Base-by-base conservation (phyloP, 2,888 invertebrate genomes). In the Cataglyphis rosenhaueri region DNA sequence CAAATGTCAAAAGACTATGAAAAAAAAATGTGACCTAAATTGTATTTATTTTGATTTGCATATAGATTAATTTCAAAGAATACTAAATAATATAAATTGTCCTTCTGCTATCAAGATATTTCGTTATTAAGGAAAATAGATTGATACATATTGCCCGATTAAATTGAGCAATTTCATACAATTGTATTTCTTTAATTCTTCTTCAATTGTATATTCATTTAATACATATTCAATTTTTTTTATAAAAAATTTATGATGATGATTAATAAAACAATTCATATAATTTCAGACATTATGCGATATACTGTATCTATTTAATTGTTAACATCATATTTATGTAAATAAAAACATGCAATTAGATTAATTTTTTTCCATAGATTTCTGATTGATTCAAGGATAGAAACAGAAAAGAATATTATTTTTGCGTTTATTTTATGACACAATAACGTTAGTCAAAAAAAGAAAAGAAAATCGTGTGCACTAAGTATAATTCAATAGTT, bases 221-320 rank as follows among this genome's bases (percentile, higher is more conserved):
- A 41, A 76, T 76, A 70, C 6, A 35, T 79, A 41, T 52, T 59
- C 75, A 44, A 38, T 52, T 68, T 65, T 68, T 78, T 55, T 71
- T 18, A 78, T 88, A 87, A 82, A 84, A 88, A 88, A 89, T 85
- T 84, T 84, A 87, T 86, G 75, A 79, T 59, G 73, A 65, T 41
- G 62, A 82, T 82, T 86, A 83, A 64, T 86, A 83, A 64, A 21
- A 41, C 64, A 75, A 81, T 86, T 86, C 85, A 82, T 89, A 89
- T 85, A 89, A 89, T 85, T 85, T 86, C 78, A 84, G 35, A 86
- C 55, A 83, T 73, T 52, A 71, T 52, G 74, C 70, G 65, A 52
- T 81, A 82, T 78, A 84, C 48, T 9, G 66, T 52, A 65, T 82
- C 70, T 64, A 64, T 38, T 44, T 83, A 83, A 41, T 81, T 6